phyloP scores from a whole-genome alignment of 37 sponge, comb jelly and placozoan species.

The Lycopodina hypogea region DNA sequence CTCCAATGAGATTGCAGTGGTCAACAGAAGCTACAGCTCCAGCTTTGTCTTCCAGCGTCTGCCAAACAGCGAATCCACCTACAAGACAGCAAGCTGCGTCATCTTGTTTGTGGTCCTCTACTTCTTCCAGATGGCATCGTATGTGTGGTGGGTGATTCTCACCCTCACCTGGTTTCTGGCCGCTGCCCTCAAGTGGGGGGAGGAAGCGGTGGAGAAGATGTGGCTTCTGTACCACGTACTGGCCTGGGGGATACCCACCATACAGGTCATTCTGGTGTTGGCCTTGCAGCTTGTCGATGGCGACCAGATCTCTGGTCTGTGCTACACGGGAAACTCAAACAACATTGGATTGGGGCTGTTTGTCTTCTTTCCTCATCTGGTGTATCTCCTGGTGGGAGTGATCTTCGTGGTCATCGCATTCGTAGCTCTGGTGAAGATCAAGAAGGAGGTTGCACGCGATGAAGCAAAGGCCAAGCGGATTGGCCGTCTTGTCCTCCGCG shows the following conservation, averaged over 20 bases:
- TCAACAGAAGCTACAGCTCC: neutral
- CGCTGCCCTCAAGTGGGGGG: slow-evolving; percentile 91
- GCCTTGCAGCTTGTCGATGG: slow-evolving; percentile 73
- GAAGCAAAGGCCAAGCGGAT: slow-evolving; percentile 56
- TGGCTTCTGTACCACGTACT: slow-evolving; percentile 82
- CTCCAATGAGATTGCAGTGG: neutral
- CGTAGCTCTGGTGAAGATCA: slow-evolving; percentile 67
- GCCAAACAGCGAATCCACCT: slow-evolving; percentile 38
- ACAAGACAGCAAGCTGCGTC: slow-evolving; percentile 68
- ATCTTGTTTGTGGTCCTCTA: slow-evolving; percentile 74
- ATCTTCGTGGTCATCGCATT: slow-evolving; percentile 70
- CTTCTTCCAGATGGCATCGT: slow-evolving; percentile 77
- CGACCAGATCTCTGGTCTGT: slow-evolving; percentile 80
- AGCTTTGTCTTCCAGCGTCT: slow-evolving; percentile 63
- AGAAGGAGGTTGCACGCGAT: slow-evolving; percentile 49
- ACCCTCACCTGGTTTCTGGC: slow-evolving; percentile 95
- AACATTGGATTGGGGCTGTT: slow-evolving; percentile 61
- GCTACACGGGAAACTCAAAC: slow-evolving; percentile 67
- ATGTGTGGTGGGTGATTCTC: slow-evolving; percentile 85
- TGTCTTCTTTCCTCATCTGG: slow-evolving; percentile 66
- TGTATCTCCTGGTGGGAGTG: slow-evolving; percentile 66
- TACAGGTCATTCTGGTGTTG: slow-evolving; percentile 66
- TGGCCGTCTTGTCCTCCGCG: slow-evolving; percentile 75
- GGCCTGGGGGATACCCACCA: slow-evolving; percentile 77
- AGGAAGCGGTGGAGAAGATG: slow-evolving; percentile 81